Evolutionary conservation across 37 sponge, comb jelly and placozoan species (phyloP), one percentile per base, ranked within the genome.

Genomic region (Mnemiopsis leidyi): DNA sequence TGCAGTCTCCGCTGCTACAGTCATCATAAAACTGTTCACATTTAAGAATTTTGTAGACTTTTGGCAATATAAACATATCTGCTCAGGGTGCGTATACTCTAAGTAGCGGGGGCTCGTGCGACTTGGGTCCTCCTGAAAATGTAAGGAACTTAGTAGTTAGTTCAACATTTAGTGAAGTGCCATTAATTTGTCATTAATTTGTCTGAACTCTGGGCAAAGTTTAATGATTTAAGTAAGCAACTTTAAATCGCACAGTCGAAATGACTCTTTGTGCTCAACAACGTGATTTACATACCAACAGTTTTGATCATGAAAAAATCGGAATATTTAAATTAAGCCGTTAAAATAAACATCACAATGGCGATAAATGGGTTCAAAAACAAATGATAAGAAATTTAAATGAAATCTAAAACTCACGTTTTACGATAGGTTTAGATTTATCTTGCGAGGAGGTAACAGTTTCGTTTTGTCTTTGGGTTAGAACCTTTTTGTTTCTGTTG

Each of bases 31-130:
- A n/a, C n/a, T n/a, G n/a, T n/a, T n/a, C n/a, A n/a, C n/a, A n/a
- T n/a, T n/a, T n/a, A n/a, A n/a, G n/a, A n/a, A n/a, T n/a, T n/a
- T n/a, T n/a, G n/a, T n/a, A n/a, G n/a, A n/a, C n/a, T n/a, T n/a
- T n/a, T n/a, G n/a, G n/a, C n/a, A n/a, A n/a, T n/a, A n/a, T n/a
- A n/a, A n/a, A n/a, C n/a, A n/a, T n/a, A n/a, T n/a, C n/a, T n/a
- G n/a, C n/a, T 77, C 79, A 77, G 16, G 79, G 79, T 1, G 90
- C 90, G 24, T 85, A 85, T 0, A 61, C 90, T 40, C 39, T 85
- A 40, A 85, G 9, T 1, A 85, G 90, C 3, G 90, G 90, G 0
- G 90, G 90, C 0, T 85, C 90, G 23, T 40, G 29, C 30, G 61
- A 26, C 18, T 32, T 77, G 2, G 79, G 16, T 0, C 26, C 35